phyloP scores from a whole-genome alignment of 2,797 vertebrate genomes.

The Enteromius treurensis region DNA sequence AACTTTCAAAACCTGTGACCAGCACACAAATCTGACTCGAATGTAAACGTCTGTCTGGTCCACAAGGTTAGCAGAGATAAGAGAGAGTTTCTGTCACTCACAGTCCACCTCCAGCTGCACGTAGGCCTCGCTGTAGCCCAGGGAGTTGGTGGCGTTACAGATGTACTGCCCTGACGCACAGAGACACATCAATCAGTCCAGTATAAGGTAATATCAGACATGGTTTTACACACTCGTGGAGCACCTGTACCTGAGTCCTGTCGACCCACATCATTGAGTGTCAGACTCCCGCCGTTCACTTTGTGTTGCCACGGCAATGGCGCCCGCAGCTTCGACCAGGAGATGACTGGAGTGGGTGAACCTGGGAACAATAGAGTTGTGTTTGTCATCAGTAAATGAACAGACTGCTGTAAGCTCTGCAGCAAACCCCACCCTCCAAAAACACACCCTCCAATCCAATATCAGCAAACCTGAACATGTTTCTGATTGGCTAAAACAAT shows the following conservation, averaged over 20 bases:
- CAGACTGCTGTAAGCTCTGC: background rate
- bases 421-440: background rate
- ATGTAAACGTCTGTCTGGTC: background rate
- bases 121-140: constrained; percentile 83
- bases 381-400: background rate
- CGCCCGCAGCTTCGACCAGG: constrained; percentile 93
- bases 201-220: background rate
- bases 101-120: constrained; percentile 90
- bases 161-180: constrained; percentile 87
- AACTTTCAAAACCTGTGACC: background rate
- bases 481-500: background rate
- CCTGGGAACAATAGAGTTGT: constrained; percentile 70
- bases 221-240: background rate
- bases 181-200: background rate
- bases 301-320: constrained; percentile 94
- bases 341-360: constrained; percentile 81
- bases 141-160: constrained; percentile 88
- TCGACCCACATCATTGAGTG: constrained; percentile 85
- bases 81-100: constrained; percentile 71
- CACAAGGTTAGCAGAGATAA: constrained; percentile 15
- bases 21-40: background rate
- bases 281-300: constrained; percentile 76
- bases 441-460: background rate
- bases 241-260: constrained; percentile 82
- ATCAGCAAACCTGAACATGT: background rate